Percentiles rank a stretch among this genome's conserved stretches.
Evolutionary conservation across 2,888 invertebrate genomes (phyloP).

Genomic region (Invenusta paracnida): DNA sequence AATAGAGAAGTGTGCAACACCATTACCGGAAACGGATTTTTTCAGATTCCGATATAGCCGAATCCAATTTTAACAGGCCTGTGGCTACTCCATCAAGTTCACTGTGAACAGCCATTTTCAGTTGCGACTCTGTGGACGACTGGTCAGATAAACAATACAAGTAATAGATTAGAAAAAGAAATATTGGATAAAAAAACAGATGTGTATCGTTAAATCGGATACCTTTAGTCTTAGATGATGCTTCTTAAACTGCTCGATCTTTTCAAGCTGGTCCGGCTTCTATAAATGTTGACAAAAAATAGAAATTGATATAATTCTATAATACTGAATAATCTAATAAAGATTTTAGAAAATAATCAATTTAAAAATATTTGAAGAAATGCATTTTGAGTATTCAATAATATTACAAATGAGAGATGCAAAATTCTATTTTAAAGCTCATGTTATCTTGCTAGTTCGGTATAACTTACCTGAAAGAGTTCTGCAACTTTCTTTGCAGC

Average conservation of each 20-base stretch:
- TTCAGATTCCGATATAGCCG: conserved; percentile 6
- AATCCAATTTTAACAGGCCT: conserved; percentile 38
- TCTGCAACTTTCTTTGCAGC: conserved; percentile 13
- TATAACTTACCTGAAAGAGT: conserved; percentile 10
- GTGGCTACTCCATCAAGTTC: conserved; percentile 39
- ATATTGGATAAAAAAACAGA: not conserved
- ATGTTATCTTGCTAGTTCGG: no score
- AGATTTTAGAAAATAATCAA: not conserved
- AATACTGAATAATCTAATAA: no score
- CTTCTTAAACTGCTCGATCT: not conserved
- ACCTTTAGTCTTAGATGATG: conserved; percentile 5
- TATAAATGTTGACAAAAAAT: not conserved
- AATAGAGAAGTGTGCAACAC: no score
- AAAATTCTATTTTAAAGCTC: no score
- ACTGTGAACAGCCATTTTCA: conserved; percentile 38
- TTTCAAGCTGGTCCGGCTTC: conserved; percentile 37
- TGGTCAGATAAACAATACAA: not conserved
- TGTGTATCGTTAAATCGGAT: not conserved
- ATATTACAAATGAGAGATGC: no score
- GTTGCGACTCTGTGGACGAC: conserved; percentile 41
- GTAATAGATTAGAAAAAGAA: not conserved
- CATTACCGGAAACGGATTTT: not conserved
- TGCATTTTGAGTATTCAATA: not conserved
- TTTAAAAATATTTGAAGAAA: not conserved
- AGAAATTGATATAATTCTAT: not conserved